Evolutionary conservation across 1,140 invertebrate species (phyloP), one percentile per base, ranked within the genome.

Genomic region (Cotesia vestalis): DNA sequence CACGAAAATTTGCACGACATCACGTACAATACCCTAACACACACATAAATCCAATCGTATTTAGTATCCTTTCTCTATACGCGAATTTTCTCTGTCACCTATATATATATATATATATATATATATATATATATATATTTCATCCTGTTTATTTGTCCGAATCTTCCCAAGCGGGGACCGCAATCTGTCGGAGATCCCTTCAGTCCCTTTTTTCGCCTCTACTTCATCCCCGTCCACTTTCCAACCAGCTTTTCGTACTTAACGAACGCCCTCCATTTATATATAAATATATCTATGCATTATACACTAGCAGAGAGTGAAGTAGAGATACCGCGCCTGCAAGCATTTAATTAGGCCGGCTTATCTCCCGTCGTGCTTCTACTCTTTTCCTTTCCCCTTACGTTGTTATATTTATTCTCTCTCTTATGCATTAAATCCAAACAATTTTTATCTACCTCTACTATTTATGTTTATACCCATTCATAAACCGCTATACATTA

Each of bases 271-370:
- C 71, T 72, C 57, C 40, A 38, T 46, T 6, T 11, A 46, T 40
- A 40, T 40, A 46, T 46, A 46, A 6, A 46, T 46, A 46, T 46
- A 8, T 46, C 5, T 46, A 9, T 11, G 11, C 40, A 46, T 46
- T 46, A 46, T 6, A 36, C 38, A 57, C 53, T 64, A 62, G 12
- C 68, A 46, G 5, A 46, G 40, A 46, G 40, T 46, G 11, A 46
- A 46, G 36, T 40, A 34, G 63, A 71, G 69, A 59, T 64, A 51
- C 64, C 60, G 14, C 57, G 63, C 52, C 67, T 66, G 61, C n/a
- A 61, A 73, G 72, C 76, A 78, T 80, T 80, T 80, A 80, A 80
- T 80, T 80, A 80, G 73, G 73, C 60, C 69, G 73, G 71, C 69
- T 76, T 78, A 78, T 77, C 77, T 74, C 38, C 73, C 40, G 62